Evolutionary conservation across 2,797 vertebrate genomes (phyloP), one percentile per base, ranked within the genome.

Genomic region (Enteromius mattozi): DNA sequence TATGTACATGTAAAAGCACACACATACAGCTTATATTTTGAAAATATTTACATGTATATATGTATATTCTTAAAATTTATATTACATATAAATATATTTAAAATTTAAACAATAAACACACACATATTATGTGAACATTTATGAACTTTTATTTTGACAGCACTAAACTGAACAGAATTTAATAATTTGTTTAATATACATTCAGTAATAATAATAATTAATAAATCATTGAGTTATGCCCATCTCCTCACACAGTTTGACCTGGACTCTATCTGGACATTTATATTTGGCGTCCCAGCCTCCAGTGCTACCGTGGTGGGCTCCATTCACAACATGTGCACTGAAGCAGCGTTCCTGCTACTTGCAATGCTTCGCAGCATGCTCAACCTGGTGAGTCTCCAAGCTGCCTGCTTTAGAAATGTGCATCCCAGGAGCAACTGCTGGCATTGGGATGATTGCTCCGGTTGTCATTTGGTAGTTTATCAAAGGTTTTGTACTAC

Each of bases 281-380:
- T 98, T 89, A 99, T 99, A 93, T 99, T 99, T 30, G 98, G 98
- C n/a, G 95, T 99, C 66, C 98, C 98, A 2, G 97, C 98, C 51
- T 99, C 97, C 84, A 98, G 97, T 27, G 96, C 96, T 13, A 95
- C 97, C 0, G 94, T 98, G 80, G 96, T 98, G 78, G 94, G 96
- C 75, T 98, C 97, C 86, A 95, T 99, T 88, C 97, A 98, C 90
- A 97, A 92, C 0, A 96, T 99, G 81, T 99, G 96, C 91, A 97
- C 97, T 1, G 98, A 99, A 92, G 96, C 98, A 3, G 96, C 98
- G 37, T 97, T 99, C 92, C 93, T 99, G 69, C 92, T 99, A 61
- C 83, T 99, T 90, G 97, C 96, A 85, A 99, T 99, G 98, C 96
- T 99, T 76, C 96, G 98, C 85, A 99, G 97, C 92, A 99, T 99